A percentile compares a stretch with the other conserved stretches of the same genome.
Evolutionary conservation across 64 coral and sea anemone species (phyloP).

Genomic region (Trachythela sp.): DNA sequence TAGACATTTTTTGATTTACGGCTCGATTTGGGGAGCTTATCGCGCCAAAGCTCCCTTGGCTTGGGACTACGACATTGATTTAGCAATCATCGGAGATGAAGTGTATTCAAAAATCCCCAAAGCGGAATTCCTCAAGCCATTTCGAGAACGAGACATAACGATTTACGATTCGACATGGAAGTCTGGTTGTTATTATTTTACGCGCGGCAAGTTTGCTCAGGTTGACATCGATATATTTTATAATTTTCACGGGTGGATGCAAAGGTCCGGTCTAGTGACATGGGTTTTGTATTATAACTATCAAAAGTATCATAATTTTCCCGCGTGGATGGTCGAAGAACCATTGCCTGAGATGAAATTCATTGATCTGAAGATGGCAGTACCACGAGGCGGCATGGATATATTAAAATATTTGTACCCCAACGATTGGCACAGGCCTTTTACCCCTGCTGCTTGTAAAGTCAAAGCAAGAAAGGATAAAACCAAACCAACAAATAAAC

Average conservation of each 20-base stretch:
- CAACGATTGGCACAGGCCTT: not conserved
- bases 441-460: not conserved
- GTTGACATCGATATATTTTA: conserved; percentile 16
- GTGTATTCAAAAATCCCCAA: not conserved
- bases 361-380: not conserved
- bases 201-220: not conserved
- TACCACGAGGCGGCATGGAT: not conserved
- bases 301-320: not conserved
- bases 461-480: not conserved
- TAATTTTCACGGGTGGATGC: not conserved
- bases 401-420: conserved; percentile 19
- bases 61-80: conserved; percentile 13
- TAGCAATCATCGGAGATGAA: not conserved
- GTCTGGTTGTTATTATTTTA: not conserved
- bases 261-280: not conserved
- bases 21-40: not conserved
- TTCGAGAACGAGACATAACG: not conserved
- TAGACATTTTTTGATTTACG: conserved; percentile 1
- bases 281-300: conserved; percentile 7
- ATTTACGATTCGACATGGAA: not conserved
- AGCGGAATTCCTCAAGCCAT: not conserved
- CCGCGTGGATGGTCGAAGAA: not conserved
- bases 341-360: conserved; percentile 1
- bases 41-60: not conserved
- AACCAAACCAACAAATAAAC: not conserved